A percentile compares a stretch with the other conserved stretches of the same genome.
These are phyloP conservation scores for Caenorhabditis remanei DNA, from an alignment of 1,140 invertebrate genomes.

Conservation along the genomic window DNA sequence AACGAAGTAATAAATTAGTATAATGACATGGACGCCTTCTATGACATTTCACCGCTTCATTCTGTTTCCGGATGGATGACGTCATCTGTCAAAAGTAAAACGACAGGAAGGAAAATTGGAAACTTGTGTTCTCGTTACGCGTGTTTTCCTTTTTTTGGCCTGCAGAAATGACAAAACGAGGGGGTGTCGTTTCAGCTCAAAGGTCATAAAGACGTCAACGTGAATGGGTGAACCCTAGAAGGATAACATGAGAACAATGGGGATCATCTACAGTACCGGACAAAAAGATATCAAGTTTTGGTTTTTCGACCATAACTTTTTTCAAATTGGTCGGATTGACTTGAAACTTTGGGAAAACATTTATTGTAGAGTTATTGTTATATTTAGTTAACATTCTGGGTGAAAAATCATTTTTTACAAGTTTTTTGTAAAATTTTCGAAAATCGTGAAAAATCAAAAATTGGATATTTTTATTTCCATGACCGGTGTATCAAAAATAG, in stretches of 20 bases:
- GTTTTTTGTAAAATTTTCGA: no score
- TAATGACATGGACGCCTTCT: neutral
- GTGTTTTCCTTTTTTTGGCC: neutral
- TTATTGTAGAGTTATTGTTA: no score
- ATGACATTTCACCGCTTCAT: slow-evolving; percentile 13
- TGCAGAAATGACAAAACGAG: slow-evolving; percentile 5
- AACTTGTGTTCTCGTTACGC: slow-evolving; percentile 1
- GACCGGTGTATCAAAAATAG: no score
- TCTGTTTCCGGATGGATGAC: neutral
- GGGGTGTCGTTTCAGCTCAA: neutral
- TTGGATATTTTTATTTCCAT: no score
- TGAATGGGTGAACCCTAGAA: neutral
- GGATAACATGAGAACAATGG: neutral
- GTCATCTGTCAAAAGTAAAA: neutral
- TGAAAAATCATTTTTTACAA: no score
- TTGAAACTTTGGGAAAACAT: no score
- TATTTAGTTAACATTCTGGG: no score
- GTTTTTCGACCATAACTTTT: no score
- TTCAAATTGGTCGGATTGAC: no score
- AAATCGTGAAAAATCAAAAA: no score
- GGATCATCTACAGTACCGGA: no score
- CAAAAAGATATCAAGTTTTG: no score
- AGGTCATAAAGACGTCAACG: slow-evolving; percentile 7
- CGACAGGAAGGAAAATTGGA: neutral
- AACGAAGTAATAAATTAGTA: neutral